Percentiles rank a stretch among this genome's conserved stretches.
These are phyloP conservation scores for Hyles vespertilio DNA, from an alignment of 1,140 invertebrate genomes.

Conservation along the genomic window DNA sequence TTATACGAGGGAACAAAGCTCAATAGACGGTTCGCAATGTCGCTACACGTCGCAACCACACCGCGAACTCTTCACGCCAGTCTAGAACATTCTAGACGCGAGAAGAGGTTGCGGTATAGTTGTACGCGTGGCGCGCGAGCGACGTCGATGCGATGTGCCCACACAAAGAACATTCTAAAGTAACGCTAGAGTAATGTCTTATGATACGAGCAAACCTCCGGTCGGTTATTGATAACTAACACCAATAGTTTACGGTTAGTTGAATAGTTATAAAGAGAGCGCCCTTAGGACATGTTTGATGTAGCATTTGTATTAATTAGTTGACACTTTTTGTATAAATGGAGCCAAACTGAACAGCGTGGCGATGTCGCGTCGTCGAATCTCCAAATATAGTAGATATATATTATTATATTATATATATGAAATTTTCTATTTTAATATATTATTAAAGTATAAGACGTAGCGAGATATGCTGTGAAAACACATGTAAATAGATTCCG, in stretches of 20 bases:
- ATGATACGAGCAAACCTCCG: slow-evolving; percentile 47
- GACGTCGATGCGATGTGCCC: background rate
- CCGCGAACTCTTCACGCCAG: background rate
- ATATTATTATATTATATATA: slow-evolving; percentile 9
- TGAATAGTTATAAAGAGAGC: slow-evolving; percentile 51
- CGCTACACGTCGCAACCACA: slow-evolving; percentile 7
- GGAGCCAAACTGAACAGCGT: slow-evolving; percentile 28
- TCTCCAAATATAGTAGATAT: slow-evolving; percentile 67
- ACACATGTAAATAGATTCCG: slow-evolving; percentile 35
- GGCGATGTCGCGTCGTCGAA: slow-evolving; percentile 51
- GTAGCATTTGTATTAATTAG: slow-evolving; percentile 68
- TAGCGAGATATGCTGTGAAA: slow-evolving; percentile 30
- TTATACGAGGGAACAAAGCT: slow-evolving; percentile 58
- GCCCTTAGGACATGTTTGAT: slow-evolving; percentile 53
- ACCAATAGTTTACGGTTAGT: slow-evolving; percentile 65
- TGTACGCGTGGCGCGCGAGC: no score
- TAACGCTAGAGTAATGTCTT: slow-evolving; percentile 41
- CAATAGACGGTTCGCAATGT: slow-evolving; percentile 22
- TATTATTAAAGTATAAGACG: slow-evolving; percentile 50
- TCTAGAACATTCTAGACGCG: no score
- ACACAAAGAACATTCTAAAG: slow-evolving; percentile 13
- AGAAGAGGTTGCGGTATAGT: no score
- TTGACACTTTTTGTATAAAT: slow-evolving; percentile 57
- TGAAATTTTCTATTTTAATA: slow-evolving; percentile 73
- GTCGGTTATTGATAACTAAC: slow-evolving; percentile 50